phyloP scores from a whole-genome alignment of 1,140 invertebrate genomes.

The Drosophila pectinifera region DNA sequence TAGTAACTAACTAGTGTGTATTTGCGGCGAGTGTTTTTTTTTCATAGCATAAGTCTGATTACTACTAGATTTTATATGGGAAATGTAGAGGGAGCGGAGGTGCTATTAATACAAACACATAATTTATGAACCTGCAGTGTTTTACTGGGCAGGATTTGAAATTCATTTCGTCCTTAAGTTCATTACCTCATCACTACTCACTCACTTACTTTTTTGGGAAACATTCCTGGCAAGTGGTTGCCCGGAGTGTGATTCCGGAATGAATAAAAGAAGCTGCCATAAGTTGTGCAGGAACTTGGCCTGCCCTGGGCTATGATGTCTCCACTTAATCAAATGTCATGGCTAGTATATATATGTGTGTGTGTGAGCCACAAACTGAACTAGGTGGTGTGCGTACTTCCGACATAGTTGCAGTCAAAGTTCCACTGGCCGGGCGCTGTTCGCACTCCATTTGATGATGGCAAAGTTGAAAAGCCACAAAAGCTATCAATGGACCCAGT shows the following conservation, averaged over 20 bases:
- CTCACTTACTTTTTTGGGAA: no score
- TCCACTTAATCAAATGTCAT: conserved; percentile 3
- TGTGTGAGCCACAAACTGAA: conserved; percentile 4
- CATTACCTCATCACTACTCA: no score
- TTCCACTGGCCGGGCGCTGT: conserved; percentile 29
- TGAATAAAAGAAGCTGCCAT: not conserved
- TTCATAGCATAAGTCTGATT: conserved; percentile 58
- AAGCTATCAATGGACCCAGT: conserved; percentile 57
- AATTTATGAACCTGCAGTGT: not conserved
- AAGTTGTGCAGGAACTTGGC: no score
- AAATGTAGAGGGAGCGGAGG: conserved; percentile 28
- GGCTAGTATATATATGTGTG: not conserved
- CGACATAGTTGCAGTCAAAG: conserved; percentile 19
- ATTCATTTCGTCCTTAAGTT: no score
- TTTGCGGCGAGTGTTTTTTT: conserved; percentile 43
- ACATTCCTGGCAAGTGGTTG: no score
- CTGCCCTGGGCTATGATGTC: not conserved
- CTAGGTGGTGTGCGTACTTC: not conserved
- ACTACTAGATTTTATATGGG: conserved; percentile 61
- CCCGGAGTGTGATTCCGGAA: no score
- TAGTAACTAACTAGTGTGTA: conserved; percentile 42
- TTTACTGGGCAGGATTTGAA: no score
- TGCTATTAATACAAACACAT: conserved; percentile 34
- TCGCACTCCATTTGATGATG: conserved; percentile 69
- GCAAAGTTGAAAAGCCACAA: conserved; percentile 48